Base-by-base conservation (phyloP, 2,888 invertebrate genomes). In the Drosophila anomalipes region DNA sequence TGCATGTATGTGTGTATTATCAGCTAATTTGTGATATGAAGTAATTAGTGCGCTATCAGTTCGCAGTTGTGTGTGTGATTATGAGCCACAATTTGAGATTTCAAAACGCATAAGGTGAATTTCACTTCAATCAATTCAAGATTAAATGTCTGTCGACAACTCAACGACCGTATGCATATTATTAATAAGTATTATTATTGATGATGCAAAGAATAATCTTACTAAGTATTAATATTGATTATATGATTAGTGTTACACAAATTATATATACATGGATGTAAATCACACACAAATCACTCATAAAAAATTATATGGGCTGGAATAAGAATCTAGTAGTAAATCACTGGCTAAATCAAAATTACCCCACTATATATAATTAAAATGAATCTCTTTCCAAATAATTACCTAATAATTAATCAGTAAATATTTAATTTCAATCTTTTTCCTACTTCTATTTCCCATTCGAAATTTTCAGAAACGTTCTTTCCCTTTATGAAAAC, bases 21-120 rank as follows among this genome's bases (percentile, higher is more conserved):
- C 69, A 57, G 66, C 22, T 63, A 32, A 57, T 63, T 79, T 70
- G 59, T 66, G 68, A 82, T 81, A 80, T 65, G 53, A 78, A 58
- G 22, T 66, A 63, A 76, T 64, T 67, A 73, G 54, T 16, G 4
- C 26, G 53, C 63, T 83, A 79, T 86, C 81, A 74, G 39, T 32
- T 32, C 22, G 6, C 12, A 22, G 41, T 37, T 49, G 49, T 51
- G 26, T 60, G 44, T 56, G 28, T 32, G 52, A 65, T 52, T 70
- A 53, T 44, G 10, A 47, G 28, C 12, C n/a, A 37, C 32, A 57
- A 52, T 66, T 62, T 70, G 39, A 68, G 62, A 73, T 76, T 67
- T 62, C 16, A 35, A 62, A 70, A 51, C 62, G 60, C 59, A 67
- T 71, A 49, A 41, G 26, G n/a, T 57, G n/a, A 69, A 70, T 70